Conservation (phyloP, 1,140 invertebrate species). For the Adelges cooleyi region DNA sequence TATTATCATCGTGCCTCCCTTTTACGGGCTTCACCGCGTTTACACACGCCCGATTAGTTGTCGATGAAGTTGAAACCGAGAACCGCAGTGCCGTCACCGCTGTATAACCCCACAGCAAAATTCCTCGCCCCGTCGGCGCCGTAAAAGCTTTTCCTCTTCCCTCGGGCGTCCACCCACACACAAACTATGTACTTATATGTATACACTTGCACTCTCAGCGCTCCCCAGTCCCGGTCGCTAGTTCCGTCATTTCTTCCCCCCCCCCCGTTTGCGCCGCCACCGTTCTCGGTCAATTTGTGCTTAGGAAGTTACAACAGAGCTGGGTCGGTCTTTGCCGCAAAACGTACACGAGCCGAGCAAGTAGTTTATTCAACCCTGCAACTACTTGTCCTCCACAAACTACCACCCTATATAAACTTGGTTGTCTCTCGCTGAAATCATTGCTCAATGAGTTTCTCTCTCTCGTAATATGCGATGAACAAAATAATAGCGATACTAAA, state of each 20-base stretch:
- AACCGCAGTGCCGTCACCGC: neutral
- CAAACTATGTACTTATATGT: neutral
- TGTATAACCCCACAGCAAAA: too few species aligned
- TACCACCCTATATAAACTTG: too few species aligned
- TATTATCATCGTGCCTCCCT: too few species aligned
- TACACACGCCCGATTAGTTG: slow-evolving; percentile 28
- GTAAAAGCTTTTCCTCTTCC: slow-evolving; percentile 15
- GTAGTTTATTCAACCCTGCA: too few species aligned
- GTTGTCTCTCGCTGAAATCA: too few species aligned
- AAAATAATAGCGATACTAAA: too few species aligned
- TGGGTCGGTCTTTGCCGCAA: too few species aligned
- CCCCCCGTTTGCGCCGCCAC: neutral
- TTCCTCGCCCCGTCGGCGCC: neutral
- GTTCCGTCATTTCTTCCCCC: neutral
- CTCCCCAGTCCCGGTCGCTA: neutral
- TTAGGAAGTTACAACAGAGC: slow-evolving; percentile 12
- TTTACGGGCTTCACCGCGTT: neutral
- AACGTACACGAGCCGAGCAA: neutral
- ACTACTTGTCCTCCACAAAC: too few species aligned
- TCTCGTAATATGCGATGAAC: too few species aligned
- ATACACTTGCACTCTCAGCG: too few species aligned
- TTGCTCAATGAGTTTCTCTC: too few species aligned
- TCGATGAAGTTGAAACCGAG: slow-evolving; percentile 28
- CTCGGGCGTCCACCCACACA: neutral
- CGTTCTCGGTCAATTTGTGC: slow-evolving; percentile 11